A percentile compares a stretch with the other conserved stretches of the same genome.
Evolutionary conservation across 30 jellyfish, hydroid and myxozoan species (phyloP).

Genomic region (Catostylus mosaicus): DNA sequence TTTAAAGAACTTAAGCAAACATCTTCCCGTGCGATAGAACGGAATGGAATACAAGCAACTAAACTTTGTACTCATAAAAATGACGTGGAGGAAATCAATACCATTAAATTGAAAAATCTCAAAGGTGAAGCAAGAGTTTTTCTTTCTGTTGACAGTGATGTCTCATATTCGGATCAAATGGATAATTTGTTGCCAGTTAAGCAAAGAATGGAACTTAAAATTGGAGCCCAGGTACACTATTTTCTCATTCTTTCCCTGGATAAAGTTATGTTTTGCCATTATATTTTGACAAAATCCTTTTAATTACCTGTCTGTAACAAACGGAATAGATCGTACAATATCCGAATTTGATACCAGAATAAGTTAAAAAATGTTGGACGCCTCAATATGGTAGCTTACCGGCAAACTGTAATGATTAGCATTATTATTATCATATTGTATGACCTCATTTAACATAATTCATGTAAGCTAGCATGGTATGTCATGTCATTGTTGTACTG

Average conservation of each 20-base stretch:
- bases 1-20: conserved; percentile 40
- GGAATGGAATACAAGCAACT: conserved; percentile 85
- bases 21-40: conserved; percentile 52
- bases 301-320: neutral
- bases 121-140: conserved; percentile 65
- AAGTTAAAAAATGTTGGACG: too few relatives aligned
- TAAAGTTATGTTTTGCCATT: neutral
- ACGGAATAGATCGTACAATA: too few relatives aligned
- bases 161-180: conserved; percentile 64
- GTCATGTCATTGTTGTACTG: too few relatives aligned
- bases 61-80: conserved; percentile 89
- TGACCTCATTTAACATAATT: too few relatives aligned
- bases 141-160: conserved; percentile 72
- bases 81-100: conserved; percentile 87
- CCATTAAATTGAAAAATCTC: conserved; percentile 58
- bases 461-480: too few relatives aligned
- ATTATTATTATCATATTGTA: too few relatives aligned
- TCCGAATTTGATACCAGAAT: too few relatives aligned
- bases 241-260: neutral
- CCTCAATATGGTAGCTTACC: too few relatives aligned
- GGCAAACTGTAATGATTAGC: too few relatives aligned
- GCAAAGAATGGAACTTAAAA: conserved; percentile 71
- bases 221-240: conserved; percentile 92
- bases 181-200: conserved; percentile 72
- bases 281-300: neutral